These are phyloP conservation scores for Labeo rohita DNA, from an alignment of 2,113 vertebrate genomes.

Conservation along the genomic window DNA sequence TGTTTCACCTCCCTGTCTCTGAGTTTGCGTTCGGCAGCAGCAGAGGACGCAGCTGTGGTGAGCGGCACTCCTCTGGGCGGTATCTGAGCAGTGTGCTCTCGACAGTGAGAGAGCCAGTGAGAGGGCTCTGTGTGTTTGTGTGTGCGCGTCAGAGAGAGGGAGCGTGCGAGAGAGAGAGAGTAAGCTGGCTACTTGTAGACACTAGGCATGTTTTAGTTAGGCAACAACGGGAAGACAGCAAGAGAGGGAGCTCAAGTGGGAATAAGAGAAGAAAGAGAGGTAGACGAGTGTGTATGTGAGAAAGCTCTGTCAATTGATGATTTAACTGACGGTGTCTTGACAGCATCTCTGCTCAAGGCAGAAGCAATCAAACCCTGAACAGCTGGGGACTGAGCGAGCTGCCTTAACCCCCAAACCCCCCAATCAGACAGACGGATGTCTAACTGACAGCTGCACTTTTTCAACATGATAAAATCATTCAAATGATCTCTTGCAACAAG, in stretches of 20 bases:
- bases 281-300: constrained; percentile 29
- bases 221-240: background rate
- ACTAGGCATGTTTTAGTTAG: constrained; percentile 35
- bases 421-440: constrained; percentile 8
- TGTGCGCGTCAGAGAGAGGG: constrained; percentile 1
- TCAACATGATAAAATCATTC: constrained; percentile 24
- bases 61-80: constrained; percentile 49
- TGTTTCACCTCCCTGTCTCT: constrained; percentile 32
- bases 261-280: constrained; percentile 41
- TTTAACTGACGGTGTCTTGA: constrained; percentile 84
- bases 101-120: constrained; percentile 47
- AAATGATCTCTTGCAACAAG: constrained; percentile 17
- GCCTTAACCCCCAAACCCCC: constrained; percentile 1
- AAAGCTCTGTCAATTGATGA: constrained; percentile 84
- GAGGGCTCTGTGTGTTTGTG: background rate
- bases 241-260: constrained; percentile 35
- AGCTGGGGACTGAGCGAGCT: constrained; percentile 72
- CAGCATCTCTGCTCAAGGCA: constrained; percentile 86
- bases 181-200: constrained; percentile 35
- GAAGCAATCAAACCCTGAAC: constrained; percentile 84
- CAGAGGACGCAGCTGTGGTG: constrained; percentile 52
- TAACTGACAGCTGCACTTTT: constrained; percentile 19
- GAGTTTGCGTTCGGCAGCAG: constrained; percentile 48
- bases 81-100: constrained; percentile 47
- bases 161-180: background rate